These are phyloP conservation scores for Nomada flava DNA, from an alignment of 2,888 invertebrate species.

Conservation along the genomic window DNA sequence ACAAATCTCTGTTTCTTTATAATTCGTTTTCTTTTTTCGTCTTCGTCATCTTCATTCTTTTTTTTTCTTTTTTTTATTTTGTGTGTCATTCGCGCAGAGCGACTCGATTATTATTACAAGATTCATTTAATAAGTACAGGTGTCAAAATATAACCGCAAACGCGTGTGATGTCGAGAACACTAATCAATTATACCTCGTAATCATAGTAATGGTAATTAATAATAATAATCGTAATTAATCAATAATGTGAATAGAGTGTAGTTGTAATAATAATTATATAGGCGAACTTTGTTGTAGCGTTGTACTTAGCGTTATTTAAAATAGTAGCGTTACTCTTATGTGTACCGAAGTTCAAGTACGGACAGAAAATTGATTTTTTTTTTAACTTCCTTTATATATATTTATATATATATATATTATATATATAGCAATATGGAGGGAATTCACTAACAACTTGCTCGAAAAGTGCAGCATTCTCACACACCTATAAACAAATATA, in stretches of 20 bases:
- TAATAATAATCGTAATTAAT: constrained; percentile 57
- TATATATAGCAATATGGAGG: constrained; percentile 82
- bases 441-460: constrained; percentile 83
- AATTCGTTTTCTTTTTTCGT: not conserved
- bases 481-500: constrained; percentile 82
- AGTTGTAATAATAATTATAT: constrained; percentile 71
- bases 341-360: constrained; percentile 79
- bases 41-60: not conserved
- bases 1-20: constrained; percentile 70
- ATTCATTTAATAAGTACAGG: constrained; percentile 71
- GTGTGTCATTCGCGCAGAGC: constrained; percentile 40
- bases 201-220: constrained; percentile 67
- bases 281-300: constrained; percentile 79
- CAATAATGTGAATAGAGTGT: constrained; percentile 71
- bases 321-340: constrained; percentile 79
- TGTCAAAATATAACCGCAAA: constrained; percentile 69
- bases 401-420: constrained; percentile 39
- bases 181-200: constrained; percentile 56
- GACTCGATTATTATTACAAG: constrained; percentile 35
- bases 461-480: constrained; percentile 78
- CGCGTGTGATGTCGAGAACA: constrained; percentile 58
- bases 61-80: not conserved
- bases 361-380: constrained; percentile 81
- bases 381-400: constrained; percentile 71
- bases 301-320: constrained; percentile 83